Percentiles rank a stretch among this genome's conserved stretches.
phyloP scores from a whole-genome alignment of 1,140 invertebrate species.

The Cotesia glomerata region DNA sequence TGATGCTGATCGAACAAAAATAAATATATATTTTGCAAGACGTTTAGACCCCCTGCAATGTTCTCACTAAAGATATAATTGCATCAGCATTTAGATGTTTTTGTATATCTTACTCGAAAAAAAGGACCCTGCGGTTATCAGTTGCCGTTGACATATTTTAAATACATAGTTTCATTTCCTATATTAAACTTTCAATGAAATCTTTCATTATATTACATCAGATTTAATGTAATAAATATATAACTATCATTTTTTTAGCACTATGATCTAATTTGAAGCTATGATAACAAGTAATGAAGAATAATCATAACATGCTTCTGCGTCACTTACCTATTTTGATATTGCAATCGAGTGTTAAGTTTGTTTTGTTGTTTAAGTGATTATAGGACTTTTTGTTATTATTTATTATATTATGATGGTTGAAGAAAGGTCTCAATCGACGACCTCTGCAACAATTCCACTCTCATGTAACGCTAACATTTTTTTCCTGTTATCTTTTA shows the following conservation, averaged over 20 bases:
- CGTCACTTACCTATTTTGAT: too few relatives aligned
- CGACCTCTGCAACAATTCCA: constrained; percentile 54
- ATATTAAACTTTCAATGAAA: background rate
- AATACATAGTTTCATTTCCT: constrained; percentile 9
- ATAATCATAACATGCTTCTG: too few relatives aligned
- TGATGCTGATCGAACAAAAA: constrained; percentile 18
- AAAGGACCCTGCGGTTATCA: constrained; percentile 38
- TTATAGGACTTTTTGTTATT: too few relatives aligned
- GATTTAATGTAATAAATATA: background rate
- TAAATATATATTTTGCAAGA: constrained; percentile 27
- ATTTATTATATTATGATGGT: background rate
- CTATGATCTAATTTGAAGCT: too few relatives aligned
- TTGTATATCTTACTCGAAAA: too few relatives aligned
- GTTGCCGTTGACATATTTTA: constrained; percentile 27
- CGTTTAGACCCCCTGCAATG: constrained; percentile 44
- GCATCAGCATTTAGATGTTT: constrained; percentile 36
- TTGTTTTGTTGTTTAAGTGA: background rate
- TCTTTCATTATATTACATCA: constrained; percentile 29
- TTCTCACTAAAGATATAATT: constrained; percentile 35
- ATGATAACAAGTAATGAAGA: too few relatives aligned
- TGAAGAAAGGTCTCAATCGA: constrained; percentile 32
- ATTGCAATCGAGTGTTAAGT: constrained; percentile 37
- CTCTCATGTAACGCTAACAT: constrained; percentile 30
- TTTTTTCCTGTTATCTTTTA: constrained; percentile 31
- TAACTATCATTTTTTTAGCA: too few relatives aligned